phyloP scores from a whole-genome alignment of 2,797 vertebrate species.

The Leptoclinus maculatus region DNA sequence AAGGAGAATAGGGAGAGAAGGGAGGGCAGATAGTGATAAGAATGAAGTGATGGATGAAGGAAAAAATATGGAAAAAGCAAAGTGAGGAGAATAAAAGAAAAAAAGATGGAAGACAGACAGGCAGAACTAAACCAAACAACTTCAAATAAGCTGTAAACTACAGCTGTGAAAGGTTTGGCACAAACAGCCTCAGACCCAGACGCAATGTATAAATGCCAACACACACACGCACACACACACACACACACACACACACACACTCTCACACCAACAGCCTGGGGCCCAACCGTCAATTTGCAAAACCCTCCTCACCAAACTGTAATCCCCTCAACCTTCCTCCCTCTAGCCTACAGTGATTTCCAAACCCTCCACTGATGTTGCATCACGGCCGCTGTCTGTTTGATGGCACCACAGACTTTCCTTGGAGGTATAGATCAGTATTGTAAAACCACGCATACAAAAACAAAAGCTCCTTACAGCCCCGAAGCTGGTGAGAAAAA shows the following conservation, averaged over 20 bases:
- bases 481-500: conserved; percentile 43
- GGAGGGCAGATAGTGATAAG: conserved; percentile 3
- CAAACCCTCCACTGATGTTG: conserved; percentile 68
- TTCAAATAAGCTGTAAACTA: conserved; percentile 57
- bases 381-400: conserved; percentile 62
- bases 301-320: conserved; percentile 66
- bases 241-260: conserved; percentile 26
- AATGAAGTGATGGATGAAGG: conserved; percentile 10
- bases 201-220: conserved; percentile 33
- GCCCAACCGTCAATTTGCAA: conserved; percentile 61
- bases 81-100: conserved; percentile 2
- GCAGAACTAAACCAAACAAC: conserved; percentile 53
- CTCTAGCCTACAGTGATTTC: conserved; percentile 70
- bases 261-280: conserved; percentile 42
- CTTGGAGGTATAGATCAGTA: conserved; percentile 61
- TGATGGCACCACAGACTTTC: conserved; percentile 71
- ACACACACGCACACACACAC: background rate
- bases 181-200: conserved; percentile 36
- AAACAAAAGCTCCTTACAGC: conserved; percentile 38
- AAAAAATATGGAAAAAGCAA: conserved; percentile 12
- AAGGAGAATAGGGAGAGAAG: conserved; percentile 7
- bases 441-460: conserved; percentile 7
- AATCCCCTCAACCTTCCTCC: conserved; percentile 69
- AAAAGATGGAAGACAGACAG: conserved; percentile 20
- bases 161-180: conserved; percentile 61